Percentiles rank a stretch among this genome's conserved stretches.
Conservation (phyloP, 1,140 invertebrate species). For the Zelostemma sp. region DNA sequence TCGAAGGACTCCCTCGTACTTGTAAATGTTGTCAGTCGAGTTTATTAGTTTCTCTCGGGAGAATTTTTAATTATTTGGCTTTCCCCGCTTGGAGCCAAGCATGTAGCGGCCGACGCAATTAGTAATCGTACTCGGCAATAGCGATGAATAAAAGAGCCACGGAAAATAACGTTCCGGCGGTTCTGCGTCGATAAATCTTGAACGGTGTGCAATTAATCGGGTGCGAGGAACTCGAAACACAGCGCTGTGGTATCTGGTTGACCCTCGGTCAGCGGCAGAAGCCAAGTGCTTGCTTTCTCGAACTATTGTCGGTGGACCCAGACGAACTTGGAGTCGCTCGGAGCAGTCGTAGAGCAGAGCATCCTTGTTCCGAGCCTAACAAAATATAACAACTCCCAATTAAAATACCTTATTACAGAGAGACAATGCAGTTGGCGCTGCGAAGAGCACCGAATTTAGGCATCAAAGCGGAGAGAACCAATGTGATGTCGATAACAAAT, state of each 20-base stretch:
- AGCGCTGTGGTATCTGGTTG: slow-evolving; percentile 43
- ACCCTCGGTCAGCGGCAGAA: slow-evolving; percentile 40
- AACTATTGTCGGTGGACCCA: slow-evolving; percentile 8
- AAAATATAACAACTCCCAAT: slow-evolving; percentile 49
- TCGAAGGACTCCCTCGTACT: background rate
- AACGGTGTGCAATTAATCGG: slow-evolving; percentile 48
- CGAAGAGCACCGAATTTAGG: no score
- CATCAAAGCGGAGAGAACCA: no score
- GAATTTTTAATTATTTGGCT: background rate
- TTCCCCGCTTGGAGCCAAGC: background rate
- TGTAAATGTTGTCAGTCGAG: background rate
- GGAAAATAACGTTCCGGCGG: slow-evolving; percentile 1
- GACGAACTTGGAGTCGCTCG: background rate
- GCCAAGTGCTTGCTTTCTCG: slow-evolving; percentile 11
- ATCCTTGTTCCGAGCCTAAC: slow-evolving; percentile 1
- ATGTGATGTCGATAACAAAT: no score
- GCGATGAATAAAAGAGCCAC: slow-evolving; percentile 1
- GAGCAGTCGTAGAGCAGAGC: slow-evolving; percentile 7
- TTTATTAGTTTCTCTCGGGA: background rate
- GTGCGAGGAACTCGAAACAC: slow-evolving; percentile 44
- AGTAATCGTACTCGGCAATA: slow-evolving; percentile 17
- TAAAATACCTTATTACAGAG: slow-evolving; percentile 55
- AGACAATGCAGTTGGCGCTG: no score
- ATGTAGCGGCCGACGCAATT: slow-evolving; percentile 10
- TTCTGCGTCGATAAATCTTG: slow-evolving; percentile 44